Evolutionary conservation across 2,797 vertebrate species (phyloP).

Genomic region (Cossypha heuglini): DNA sequence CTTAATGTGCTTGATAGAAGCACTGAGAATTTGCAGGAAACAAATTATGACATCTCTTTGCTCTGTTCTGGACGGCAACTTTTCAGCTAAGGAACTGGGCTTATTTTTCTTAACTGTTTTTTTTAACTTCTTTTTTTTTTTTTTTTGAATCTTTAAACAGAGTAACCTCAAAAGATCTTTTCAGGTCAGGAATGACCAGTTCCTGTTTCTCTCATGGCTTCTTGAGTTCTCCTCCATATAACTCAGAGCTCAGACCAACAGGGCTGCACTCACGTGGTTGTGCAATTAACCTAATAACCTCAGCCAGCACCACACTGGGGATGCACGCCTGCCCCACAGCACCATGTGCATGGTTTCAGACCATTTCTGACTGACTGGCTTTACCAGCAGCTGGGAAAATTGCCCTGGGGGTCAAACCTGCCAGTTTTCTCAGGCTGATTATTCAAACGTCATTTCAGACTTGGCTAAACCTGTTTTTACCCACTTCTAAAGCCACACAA

Average conservation of each 20-base stretch:
- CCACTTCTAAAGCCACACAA: neutral
- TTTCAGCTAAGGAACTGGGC: neutral
- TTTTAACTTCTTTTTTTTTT: no score
- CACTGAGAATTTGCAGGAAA: neutral
- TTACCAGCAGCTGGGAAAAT: neutral
- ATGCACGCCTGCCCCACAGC: neutral
- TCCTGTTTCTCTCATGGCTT: neutral
- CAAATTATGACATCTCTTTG: neutral
- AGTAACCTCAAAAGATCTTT: neutral
- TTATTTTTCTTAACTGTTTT: neutral
- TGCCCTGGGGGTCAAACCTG: neutral
- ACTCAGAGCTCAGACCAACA: neutral
- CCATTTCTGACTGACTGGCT: neutral
- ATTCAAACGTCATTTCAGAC: neutral
- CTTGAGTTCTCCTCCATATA: neutral
- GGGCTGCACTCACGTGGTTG: neutral
- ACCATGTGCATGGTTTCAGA: fast-evolving
- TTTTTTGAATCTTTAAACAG: neutral
- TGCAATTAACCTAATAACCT: neutral
- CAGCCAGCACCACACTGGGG: neutral
- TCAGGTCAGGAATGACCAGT: neutral
- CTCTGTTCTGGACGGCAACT: neutral
- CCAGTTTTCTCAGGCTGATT: neutral
- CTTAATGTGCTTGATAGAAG: neutral
- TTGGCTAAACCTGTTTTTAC: neutral